Conservation (phyloP, 2,888 invertebrate genomes). For the Chaitophorus viminalis region DNA sequence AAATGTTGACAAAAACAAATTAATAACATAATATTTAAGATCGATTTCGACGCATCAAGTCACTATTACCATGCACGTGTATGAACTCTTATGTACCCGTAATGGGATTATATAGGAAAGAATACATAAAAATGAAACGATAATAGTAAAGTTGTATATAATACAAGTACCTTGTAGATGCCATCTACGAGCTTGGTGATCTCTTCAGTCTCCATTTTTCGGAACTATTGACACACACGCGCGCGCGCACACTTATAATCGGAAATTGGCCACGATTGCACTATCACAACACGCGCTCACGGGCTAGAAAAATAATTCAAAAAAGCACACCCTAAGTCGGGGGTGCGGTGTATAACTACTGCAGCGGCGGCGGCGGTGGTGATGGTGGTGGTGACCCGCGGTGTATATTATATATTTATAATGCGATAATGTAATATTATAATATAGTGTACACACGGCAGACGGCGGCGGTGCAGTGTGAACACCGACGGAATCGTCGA, state of each 20-base stretch:
- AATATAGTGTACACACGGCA: too few relatives aligned
- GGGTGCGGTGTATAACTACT: too few relatives aligned
- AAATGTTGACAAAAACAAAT: too few relatives aligned
- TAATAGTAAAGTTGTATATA: not conserved
- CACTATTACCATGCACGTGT: too few relatives aligned
- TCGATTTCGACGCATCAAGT: not conserved
- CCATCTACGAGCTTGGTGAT: conserved; percentile 90
- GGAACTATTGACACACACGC: not conserved
- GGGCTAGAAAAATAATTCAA: not conserved
- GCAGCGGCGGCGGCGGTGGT: too few relatives aligned
- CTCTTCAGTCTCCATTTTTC: conserved; percentile 84
- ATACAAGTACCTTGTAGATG: conserved; percentile 82
- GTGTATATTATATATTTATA: too few relatives aligned
- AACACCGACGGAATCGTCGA: too few relatives aligned
- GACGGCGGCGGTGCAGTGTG: not conserved
- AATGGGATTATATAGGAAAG: not conserved
- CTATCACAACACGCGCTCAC: not conserved
- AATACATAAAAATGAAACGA: not conserved
- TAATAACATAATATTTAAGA: not conserved
- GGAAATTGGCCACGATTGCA: not conserved
- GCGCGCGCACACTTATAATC: not conserved
- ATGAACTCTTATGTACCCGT: not conserved
- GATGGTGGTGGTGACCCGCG: too few relatives aligned
- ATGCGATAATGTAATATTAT: too few relatives aligned
- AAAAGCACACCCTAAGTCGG: not conserved